Percentiles rank a stretch among this genome's conserved stretches.
Evolutionary conservation across 2,113 vertebrate genomes (phyloP).

Genomic region (Colossoma macropomum): DNA sequence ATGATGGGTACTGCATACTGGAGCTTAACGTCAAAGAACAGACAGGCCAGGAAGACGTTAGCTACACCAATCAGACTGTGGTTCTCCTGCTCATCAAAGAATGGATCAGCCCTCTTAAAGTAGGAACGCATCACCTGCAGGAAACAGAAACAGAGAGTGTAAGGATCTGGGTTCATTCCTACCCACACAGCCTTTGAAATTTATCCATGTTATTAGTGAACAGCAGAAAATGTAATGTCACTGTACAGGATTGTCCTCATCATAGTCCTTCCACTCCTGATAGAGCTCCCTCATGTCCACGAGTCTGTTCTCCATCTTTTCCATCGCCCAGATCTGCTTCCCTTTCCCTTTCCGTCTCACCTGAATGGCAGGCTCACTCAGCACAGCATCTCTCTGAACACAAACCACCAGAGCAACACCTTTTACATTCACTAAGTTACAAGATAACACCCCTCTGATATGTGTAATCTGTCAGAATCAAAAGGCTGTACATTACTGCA

Average conservation of each 20-base stretch:
- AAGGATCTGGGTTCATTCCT: not conserved
- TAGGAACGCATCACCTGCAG: constrained; percentile 86
- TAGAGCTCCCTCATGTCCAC: constrained; percentile 97
- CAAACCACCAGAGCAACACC: not conserved
- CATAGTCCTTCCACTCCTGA: constrained; percentile 94
- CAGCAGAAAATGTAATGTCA: not conserved
- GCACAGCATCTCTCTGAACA: constrained; percentile 84
- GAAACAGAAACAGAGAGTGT: not conserved
- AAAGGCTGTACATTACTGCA: too few species aligned
- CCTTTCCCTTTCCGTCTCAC: constrained; percentile 91
- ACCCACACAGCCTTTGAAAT: too few species aligned
- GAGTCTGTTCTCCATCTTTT: constrained; percentile 94
- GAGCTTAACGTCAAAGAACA: constrained; percentile 89
- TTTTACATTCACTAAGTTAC: too few species aligned
- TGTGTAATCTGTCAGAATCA: too few species aligned
- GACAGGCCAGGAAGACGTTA: constrained; percentile 92
- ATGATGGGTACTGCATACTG: constrained; percentile 94
- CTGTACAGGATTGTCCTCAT: constrained; percentile 80
- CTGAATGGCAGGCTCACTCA: constrained; percentile 94
- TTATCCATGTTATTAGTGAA: too few species aligned
- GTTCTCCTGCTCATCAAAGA: constrained; percentile 94
- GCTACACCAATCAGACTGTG: constrained; percentile 95
- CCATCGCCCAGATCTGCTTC: constrained; percentile 96
- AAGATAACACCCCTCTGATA: too few species aligned
- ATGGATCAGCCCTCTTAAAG: constrained; percentile 90